phyloP scores from a whole-genome alignment of 37 sponge, comb jelly and placozoan genomes.

The Chondrilla cf. caribensis region DNA sequence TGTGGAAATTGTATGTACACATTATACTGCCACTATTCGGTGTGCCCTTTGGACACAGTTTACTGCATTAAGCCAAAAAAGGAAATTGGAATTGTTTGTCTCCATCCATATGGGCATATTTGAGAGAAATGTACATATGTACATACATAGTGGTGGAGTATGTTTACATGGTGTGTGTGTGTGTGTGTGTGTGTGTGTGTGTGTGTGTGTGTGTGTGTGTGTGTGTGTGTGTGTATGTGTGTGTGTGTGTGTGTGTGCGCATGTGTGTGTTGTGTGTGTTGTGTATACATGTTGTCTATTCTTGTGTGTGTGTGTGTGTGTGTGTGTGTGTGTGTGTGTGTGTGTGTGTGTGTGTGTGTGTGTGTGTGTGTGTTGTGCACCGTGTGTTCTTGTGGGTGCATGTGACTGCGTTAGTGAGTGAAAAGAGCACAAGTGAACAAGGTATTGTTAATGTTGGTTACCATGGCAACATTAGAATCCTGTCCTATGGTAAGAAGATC shows the following conservation, averaged over 20 bases:
- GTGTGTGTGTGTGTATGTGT: not conserved
- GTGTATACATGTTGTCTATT: not conserved
- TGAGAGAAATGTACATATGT: too few species aligned
- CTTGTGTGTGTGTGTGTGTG: slow-evolving; percentile 7
- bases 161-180: not conserved
- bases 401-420: not conserved
- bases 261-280: slow-evolving; percentile 14
- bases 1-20: too few species aligned
- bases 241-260: not conserved
- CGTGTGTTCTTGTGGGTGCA: not conserved
- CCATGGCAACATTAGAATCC: too few species aligned
- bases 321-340: slow-evolving; percentile 17
- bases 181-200: slow-evolving; percentile 27
- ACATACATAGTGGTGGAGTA: too few species aligned
- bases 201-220: not conserved
- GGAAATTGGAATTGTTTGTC: too few species aligned
- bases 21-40: too few species aligned
- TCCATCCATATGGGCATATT: too few species aligned
- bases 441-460: not conserved
- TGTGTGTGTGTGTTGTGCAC: not conserved
- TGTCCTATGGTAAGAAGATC: too few species aligned
- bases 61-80: too few species aligned
- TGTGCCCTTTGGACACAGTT: too few species aligned
- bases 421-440: not conserved
- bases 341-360: slow-evolving; percentile 18